Evolutionary conservation across 2,888 invertebrate species (phyloP).

Genomic region (Tromatobia lineatoria): DNA sequence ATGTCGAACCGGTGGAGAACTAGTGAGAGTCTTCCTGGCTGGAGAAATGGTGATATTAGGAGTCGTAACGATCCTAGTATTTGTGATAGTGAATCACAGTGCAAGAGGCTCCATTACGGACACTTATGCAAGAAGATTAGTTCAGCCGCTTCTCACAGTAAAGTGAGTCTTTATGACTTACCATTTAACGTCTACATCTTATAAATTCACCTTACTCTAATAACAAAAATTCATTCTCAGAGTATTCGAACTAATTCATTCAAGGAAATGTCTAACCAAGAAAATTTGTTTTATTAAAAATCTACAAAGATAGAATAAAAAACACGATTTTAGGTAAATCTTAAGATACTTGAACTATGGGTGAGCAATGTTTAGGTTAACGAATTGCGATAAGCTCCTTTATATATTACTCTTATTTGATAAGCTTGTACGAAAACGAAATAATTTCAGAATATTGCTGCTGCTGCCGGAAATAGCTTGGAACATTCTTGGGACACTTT

Average conservation of each 20-base stretch:
- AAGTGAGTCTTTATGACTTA: slow-evolving; percentile 86
- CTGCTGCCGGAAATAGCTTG: slow-evolving; percentile 92
- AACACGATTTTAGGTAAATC: too few relatives aligned
- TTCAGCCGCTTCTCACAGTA: slow-evolving; percentile 90
- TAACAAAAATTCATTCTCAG: too few relatives aligned
- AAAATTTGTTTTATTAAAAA: too few relatives aligned
- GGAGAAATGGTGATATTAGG: slow-evolving; percentile 90
- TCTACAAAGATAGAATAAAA: too few relatives aligned
- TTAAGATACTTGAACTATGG: too few relatives aligned
- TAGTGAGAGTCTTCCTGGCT: slow-evolving; percentile 91
- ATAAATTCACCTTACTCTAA: too few relatives aligned
- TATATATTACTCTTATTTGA: too few relatives aligned
- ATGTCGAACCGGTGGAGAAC: slow-evolving; percentile 90
- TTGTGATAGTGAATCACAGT: slow-evolving; percentile 90
- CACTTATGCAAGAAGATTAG: slow-evolving; percentile 89
- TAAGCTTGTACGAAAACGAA: too few relatives aligned
- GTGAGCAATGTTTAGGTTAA: too few relatives aligned
- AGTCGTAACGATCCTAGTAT: slow-evolving; percentile 88
- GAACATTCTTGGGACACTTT: slow-evolving; percentile 93
- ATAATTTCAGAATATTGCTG: slow-evolving; percentile 89
- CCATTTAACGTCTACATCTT: not conserved
- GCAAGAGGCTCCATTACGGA: slow-evolving; percentile 93
- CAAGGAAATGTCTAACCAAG: too few relatives aligned
- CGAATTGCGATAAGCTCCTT: too few relatives aligned
- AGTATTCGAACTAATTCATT: too few relatives aligned